These are phyloP conservation scores for Stenopsyche tienmushanensis DNA, from an alignment of 1,140 invertebrate genomes.

Conservation along the genomic window DNA sequence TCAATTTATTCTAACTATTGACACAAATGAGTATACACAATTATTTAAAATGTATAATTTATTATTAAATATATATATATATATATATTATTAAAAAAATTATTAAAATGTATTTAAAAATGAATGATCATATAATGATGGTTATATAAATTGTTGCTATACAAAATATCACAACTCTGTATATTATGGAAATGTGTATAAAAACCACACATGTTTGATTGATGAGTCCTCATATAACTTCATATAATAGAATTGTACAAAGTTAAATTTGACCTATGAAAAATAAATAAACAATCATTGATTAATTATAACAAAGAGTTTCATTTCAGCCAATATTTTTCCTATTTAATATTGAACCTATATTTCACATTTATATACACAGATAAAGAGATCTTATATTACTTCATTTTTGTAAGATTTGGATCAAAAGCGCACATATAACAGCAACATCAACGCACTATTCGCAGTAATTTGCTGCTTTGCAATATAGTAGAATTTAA, in stretches of 20 bases:
- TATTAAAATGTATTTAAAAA: slow-evolving; percentile 5
- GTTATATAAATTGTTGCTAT: not conserved
- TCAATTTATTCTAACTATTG: slow-evolving; percentile 27
- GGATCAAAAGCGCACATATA: too few relatives aligned
- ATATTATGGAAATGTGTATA: slow-evolving; percentile 25
- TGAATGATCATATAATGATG: not conserved
- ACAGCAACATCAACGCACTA: too few relatives aligned
- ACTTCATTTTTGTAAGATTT: too few relatives aligned
- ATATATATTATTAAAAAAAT: slow-evolving; percentile 4
- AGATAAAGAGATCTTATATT: too few relatives aligned
- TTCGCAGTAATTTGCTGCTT: too few relatives aligned
- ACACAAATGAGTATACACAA: slow-evolving; percentile 22
- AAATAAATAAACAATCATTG: slow-evolving; percentile 41
- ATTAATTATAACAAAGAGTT: too few relatives aligned
- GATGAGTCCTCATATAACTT: slow-evolving; percentile 27
- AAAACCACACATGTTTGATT: slow-evolving; percentile 22
- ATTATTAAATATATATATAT: slow-evolving; percentile 13
- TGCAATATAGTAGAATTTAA: too few relatives aligned
- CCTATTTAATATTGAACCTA: too few relatives aligned
- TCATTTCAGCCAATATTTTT: too few relatives aligned
- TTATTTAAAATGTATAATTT: slow-evolving; percentile 18
- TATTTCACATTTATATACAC: too few relatives aligned
- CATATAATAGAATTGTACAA: slow-evolving; percentile 37
- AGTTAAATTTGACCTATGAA: slow-evolving; percentile 37
- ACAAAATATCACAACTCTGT: slow-evolving; percentile 21